Conservation (phyloP, 2,113 vertebrate genomes). For the Bos taurus region ARS-UCD2.0 NC_037333.1:51976501-51977000, state of each 20-base stretch:
- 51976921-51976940: background rate
- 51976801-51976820: background rate
- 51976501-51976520: background rate
- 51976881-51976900: background rate
- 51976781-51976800: background rate
- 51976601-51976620: background rate
- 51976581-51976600: background rate
- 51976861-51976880: background rate
- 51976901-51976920: background rate
- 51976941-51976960: background rate
- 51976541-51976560: fast-evolving
- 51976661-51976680: background rate
- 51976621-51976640: background rate
- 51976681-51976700: background rate
- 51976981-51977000: background rate
- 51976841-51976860: background rate
- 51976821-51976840: background rate
- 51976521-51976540: background rate
- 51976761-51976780: background rate
- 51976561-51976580: background rate
- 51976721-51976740: background rate
- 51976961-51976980: background rate
- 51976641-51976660: background rate
- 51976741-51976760: background rate
- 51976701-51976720: background rate